Evolutionary conservation across 2,888 invertebrate species (phyloP), one percentile per base, ranked within the genome.

Genomic region (Lepidochrysops patricia): DNA sequence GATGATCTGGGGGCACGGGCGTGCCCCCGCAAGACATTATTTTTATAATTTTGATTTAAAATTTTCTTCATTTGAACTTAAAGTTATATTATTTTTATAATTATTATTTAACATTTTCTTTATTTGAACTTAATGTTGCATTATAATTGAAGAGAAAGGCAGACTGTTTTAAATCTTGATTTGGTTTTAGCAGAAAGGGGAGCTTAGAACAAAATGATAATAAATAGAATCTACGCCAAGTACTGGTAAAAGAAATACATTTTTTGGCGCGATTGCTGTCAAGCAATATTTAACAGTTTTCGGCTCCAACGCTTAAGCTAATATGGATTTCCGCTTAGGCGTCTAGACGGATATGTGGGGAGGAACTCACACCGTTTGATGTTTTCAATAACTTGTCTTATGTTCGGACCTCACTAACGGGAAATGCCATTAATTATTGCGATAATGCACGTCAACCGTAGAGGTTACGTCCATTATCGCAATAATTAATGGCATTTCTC

Each of bases 161-260:
- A 25, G 29, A 57, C 60, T 52, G 32, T 63, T 58, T 64, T 62
- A 66, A 61, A 59, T 58, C 37, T 61, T 79, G 75, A 80, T 87
- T 89, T 86, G 72, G 80, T 87, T 90, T 81, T 89, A 89, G 89
- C 83, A 76, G 87, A 76, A 86, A 88, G 89, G 84, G 88, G 85
- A 84, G 81, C 87, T 72, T 89, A 87, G 82, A 80, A 75, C 75
- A 70, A 72, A 81, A 77, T 75, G 72, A 78, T 83, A 83, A 73
- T 77, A 75, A 72, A 65, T 82, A 80, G 77, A 77, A 76, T 76
- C 72, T 75, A 76, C 80, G 79, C 72, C 74, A 72, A 70, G 50
- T 67, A 80, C 81, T 82, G 89, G 89, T 89, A 89, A 89, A 79
- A 76, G 66, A 73, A 68, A 68, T 73, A 62, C 71, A 73, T 68